These are phyloP conservation scores for Drosophila engyochracea DNA, from an alignment of 2,888 invertebrate genomes.

Conservation along the genomic window DNA sequence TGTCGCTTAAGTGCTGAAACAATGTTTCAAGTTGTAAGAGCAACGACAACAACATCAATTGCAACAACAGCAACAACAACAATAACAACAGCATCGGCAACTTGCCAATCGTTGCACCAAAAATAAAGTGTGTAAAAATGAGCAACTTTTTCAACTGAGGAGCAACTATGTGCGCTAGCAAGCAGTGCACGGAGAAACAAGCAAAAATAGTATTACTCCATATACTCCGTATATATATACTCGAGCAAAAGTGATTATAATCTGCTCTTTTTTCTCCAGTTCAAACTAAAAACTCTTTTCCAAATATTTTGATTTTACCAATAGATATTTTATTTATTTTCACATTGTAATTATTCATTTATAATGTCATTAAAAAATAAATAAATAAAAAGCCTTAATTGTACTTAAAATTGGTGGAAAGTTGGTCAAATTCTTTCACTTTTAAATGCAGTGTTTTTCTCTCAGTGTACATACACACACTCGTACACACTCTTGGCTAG, in stretches of 20 bases:
- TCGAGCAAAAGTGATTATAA: background rate
- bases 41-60: conserved; percentile 61
- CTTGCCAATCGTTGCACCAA: conserved; percentile 65
- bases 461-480: conserved; percentile 20
- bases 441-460: background rate
- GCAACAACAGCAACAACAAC: conserved; percentile 3
- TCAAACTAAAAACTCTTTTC: background rate
- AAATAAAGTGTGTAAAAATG: conserved; percentile 79
- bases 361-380: background rate
- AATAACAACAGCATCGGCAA: conserved; percentile 42
- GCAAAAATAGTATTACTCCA: too few relatives aligned
- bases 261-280: background rate
- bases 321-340: rapidly evolving
- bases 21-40: conserved; percentile 80
- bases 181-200: conserved; percentile 6
- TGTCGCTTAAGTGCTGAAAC: conserved; percentile 81
- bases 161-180: conserved; percentile 65
- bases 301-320: background rate
- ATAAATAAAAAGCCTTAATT: background rate
- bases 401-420: background rate
- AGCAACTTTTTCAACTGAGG: conserved; percentile 77
- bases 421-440: background rate
- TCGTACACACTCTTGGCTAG: conserved; percentile 8
- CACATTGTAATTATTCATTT: background rate
- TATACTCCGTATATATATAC: too few relatives aligned